Evolutionary conservation across 2,797 vertebrate genomes (phyloP).

Genomic region (Geotrypetes seraphini): DNA sequence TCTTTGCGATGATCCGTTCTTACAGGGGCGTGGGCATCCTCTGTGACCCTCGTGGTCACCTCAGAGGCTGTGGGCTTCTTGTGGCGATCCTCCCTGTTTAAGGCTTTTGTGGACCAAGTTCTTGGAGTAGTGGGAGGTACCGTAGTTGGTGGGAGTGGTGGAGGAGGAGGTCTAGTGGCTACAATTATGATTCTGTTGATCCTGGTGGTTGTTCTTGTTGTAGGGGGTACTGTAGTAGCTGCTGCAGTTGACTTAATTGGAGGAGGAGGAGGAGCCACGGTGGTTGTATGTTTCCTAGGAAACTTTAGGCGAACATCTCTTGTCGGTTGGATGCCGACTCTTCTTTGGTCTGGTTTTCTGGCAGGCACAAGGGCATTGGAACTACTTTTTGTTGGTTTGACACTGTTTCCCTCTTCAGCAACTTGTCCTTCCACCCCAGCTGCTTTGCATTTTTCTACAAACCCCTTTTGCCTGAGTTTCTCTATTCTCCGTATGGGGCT

Average conservation of each 20-base stretch:
- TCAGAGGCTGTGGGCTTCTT: slow-evolving; percentile 11
- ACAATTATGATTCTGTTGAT: slow-evolving; percentile 20
- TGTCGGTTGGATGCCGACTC: slow-evolving; percentile 41
- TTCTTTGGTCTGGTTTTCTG: slow-evolving; percentile 35
- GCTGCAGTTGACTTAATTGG: slow-evolving; percentile 46
- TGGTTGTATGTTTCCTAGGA: slow-evolving; percentile 40
- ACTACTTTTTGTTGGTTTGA: slow-evolving; percentile 6
- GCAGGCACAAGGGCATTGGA: slow-evolving; percentile 15
- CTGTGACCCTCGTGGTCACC: slow-evolving; percentile 34
- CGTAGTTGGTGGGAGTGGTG: slow-evolving; percentile 31
- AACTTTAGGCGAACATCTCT: slow-evolving; percentile 47
- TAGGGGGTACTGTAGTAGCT: slow-evolving; percentile 43
- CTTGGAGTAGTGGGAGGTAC: slow-evolving; percentile 53
- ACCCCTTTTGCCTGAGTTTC: slow-evolving; percentile 88
- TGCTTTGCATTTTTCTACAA: slow-evolving; percentile 84
- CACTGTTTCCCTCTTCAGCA: slow-evolving; percentile 48
- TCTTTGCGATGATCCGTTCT: slow-evolving; percentile 57
- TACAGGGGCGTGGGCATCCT: slow-evolving; percentile 46
- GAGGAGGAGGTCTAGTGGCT: slow-evolving; percentile 19
- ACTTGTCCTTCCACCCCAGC: slow-evolving; percentile 89
- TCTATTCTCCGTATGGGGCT: slow-evolving; percentile 82
- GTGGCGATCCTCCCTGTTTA: slow-evolving; percentile 41
- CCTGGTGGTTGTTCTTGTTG: slow-evolving; percentile 35
- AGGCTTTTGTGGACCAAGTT: slow-evolving; percentile 49
- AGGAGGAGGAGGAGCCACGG: slow-evolving; percentile 17